Conservation (phyloP, 2,888 invertebrate genomes). For the Esperia sulphurella region DNA sequence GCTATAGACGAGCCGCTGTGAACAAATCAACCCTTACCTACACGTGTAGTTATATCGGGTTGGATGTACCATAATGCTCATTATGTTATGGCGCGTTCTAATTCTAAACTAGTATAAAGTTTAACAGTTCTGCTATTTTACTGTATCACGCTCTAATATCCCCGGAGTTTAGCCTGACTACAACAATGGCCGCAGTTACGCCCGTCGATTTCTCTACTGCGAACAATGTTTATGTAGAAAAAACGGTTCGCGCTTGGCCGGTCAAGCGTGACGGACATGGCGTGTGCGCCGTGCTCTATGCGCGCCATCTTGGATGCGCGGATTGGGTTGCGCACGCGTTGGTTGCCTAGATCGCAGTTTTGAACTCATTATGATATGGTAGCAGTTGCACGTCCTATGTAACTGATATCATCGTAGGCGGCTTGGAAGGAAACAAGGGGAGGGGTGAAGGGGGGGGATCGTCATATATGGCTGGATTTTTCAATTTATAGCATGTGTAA, state of each 20-base stretch:
- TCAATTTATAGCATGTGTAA: too few relatives aligned
- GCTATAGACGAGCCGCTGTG: not conserved
- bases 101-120: constrained; percentile 7
- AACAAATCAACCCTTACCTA: not conserved
- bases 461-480: too few relatives aligned
- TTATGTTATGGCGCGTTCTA: constrained; percentile 3
- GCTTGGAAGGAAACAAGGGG: not conserved
- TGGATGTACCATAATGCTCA: not conserved
- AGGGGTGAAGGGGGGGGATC: too few relatives aligned
- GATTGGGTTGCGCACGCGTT: constrained; percentile 63
- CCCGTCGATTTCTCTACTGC: constrained; percentile 74
- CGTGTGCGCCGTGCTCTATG: constrained; percentile 68
- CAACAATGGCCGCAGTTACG: constrained; percentile 73
- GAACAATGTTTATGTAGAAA: constrained; percentile 71
- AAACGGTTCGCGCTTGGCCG: constrained; percentile 56
- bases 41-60: too few relatives aligned
- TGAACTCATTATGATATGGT: not conserved
- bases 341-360: not conserved
- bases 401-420: not conserved
- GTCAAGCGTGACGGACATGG: constrained; percentile 68
- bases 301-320: constrained; percentile 69
- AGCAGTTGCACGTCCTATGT: not conserved
- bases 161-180: constrained; percentile 62
- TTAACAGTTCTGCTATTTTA: constrained; percentile 42
- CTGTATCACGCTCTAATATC: constrained; percentile 74